Percentiles rank a stretch among this genome's conserved stretches.
Evolutionary conservation across 2,888 invertebrate species (phyloP).

Genomic region (Cataglyphis rosenhaueri): DNA sequence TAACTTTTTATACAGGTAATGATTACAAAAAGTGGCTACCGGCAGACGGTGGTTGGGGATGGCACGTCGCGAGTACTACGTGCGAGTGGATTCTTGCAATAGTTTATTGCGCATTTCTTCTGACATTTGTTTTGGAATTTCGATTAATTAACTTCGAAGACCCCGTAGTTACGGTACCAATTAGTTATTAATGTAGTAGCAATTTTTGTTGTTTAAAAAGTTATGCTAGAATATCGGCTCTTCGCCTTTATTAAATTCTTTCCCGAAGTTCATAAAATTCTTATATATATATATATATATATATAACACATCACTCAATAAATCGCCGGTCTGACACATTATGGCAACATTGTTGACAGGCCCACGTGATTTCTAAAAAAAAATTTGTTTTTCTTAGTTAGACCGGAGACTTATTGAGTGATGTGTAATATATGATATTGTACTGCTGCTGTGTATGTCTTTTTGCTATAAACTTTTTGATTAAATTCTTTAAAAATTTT

Average conservation of each 20-base stretch:
- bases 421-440: background rate
- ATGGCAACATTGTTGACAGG: too few species aligned
- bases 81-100: conserved; percentile 87
- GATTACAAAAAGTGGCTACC: conserved; percentile 86
- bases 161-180: conserved; percentile 76
- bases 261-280: background rate
- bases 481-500: background rate
- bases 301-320: too few species aligned
- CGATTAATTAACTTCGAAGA: conserved; percentile 79
- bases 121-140: conserved; percentile 87
- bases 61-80: conserved; percentile 86
- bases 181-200: background rate
- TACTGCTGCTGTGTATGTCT: background rate
- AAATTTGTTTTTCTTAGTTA: too few species aligned
- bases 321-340: too few species aligned
- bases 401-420: too few species aligned
- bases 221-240: background rate
- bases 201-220: background rate
- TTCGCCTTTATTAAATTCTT: background rate
- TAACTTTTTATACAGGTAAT: conserved; percentile 77
- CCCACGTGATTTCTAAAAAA: too few species aligned
- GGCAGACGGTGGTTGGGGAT: conserved; percentile 86
- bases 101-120: conserved; percentile 86
- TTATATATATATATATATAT: background rate
- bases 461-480: background rate